These are phyloP conservation scores for Pammene fasciana DNA, from an alignment of 2,888 invertebrate genomes.

Conservation along the genomic window DNA sequence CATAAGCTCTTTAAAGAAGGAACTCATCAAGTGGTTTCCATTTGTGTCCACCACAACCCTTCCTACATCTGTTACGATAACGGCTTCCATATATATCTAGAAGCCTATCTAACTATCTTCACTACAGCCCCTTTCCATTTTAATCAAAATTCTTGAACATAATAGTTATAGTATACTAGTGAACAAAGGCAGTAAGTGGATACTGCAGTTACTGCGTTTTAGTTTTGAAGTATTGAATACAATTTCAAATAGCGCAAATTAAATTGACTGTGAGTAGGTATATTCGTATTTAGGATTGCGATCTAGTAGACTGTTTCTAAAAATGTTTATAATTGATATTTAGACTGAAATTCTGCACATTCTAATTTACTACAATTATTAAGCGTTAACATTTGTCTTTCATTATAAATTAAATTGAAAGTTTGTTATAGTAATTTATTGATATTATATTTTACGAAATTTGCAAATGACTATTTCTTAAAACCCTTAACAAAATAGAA, in stretches of 20 bases:
- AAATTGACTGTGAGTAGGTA: constrained; percentile 21
- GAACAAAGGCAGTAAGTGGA: background rate
- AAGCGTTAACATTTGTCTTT: too few relatives aligned
- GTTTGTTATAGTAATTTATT: too few relatives aligned
- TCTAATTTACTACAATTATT: too few relatives aligned
- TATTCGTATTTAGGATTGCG: background rate
- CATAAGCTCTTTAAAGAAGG: background rate
- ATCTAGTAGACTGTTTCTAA: constrained; percentile 4
- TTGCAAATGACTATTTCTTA: too few relatives aligned
- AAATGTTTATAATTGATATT: background rate
- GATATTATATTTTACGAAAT: too few relatives aligned
- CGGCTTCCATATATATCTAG: constrained; percentile 47
- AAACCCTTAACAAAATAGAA: too few relatives aligned
- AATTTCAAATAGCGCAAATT: constrained; percentile 22
- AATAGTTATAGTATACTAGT: constrained; percentile 18
- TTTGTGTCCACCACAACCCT: constrained; percentile 75
- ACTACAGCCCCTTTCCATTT: constrained; percentile 49
- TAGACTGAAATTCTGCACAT: background rate
- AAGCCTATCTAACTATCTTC: too few relatives aligned
- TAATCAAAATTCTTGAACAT: constrained; percentile 45
- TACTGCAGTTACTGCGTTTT: constrained; percentile 9
- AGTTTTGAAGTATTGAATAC: background rate
- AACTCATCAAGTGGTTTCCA: constrained; percentile 74
- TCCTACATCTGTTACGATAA: constrained; percentile 67
- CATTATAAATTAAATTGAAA: too few relatives aligned